These are phyloP conservation scores for Sylvia borin DNA, from an alignment of 2,797 vertebrate species.

Conservation along the genomic window DNA sequence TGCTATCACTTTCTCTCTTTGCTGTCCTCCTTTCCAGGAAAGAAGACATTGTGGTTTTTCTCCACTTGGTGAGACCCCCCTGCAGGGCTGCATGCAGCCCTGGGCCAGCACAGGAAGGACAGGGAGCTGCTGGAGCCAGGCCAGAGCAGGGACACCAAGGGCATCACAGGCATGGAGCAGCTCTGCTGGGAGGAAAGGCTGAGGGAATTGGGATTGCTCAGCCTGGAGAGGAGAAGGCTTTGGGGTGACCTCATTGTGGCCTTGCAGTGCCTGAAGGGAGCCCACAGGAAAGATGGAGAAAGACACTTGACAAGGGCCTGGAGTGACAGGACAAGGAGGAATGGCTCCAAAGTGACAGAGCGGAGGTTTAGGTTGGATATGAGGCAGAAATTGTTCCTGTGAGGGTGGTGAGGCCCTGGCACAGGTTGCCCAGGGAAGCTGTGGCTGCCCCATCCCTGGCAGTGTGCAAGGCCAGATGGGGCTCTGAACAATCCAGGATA, in stretches of 20 bases:
- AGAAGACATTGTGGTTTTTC: background rate
- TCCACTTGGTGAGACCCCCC: accelerated
- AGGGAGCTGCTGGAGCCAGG: background rate
- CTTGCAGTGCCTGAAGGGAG: background rate
- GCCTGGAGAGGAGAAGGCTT: background rate
- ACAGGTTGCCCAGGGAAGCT: accelerated
- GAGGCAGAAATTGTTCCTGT: background rate
- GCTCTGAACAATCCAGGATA: too few species aligned
- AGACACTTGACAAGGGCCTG: background rate
- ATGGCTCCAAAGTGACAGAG: background rate
- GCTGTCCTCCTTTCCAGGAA: background rate
- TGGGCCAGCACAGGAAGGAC: background rate
- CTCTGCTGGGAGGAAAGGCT: background rate
- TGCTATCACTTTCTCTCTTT: background rate
- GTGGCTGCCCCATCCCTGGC: background rate
- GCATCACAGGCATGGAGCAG: background rate
- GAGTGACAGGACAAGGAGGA: background rate
- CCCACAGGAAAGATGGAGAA: background rate
- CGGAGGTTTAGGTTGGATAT: accelerated
- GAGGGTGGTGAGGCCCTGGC: background rate
- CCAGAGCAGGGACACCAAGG: background rate
- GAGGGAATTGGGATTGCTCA: background rate
- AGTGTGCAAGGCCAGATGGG: background rate
- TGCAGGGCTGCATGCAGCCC: background rate
- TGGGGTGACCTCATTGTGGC: background rate